Evolutionary conservation across 1,140 invertebrate genomes (phyloP).

Genomic region (Tetramorium simillimum): DNA sequence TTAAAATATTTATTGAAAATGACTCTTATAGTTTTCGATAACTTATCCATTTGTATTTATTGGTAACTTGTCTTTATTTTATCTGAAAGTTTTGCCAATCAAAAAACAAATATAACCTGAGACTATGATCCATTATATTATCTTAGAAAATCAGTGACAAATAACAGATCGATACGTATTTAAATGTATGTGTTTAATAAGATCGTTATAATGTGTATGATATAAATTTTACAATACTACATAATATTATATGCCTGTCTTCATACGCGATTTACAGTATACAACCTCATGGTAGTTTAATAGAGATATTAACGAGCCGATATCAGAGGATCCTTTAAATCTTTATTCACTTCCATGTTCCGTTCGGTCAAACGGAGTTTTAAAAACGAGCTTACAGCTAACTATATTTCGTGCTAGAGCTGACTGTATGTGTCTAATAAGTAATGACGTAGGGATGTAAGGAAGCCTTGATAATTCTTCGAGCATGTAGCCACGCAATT

Average conservation of each 20-base stretch:
- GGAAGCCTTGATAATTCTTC: slow-evolving; percentile 80
- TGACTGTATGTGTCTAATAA: slow-evolving; percentile 56
- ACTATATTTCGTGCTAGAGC: slow-evolving; percentile 1
- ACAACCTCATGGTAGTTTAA: background rate
- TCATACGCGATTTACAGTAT: background rate
- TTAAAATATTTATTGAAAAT: background rate
- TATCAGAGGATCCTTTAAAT: background rate
- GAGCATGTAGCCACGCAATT: slow-evolving; percentile 81
- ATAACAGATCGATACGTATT: no score
- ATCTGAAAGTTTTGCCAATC: no score
- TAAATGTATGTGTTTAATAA: background rate
- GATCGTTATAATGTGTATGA: no score
- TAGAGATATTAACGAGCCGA: slow-evolving; percentile 14
- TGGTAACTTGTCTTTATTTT: background rate
- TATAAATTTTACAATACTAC: background rate
- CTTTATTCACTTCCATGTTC: background rate
- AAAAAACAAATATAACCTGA: no score
- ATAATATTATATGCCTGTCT: background rate
- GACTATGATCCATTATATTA: no score
- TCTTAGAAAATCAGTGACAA: no score
- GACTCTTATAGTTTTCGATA: background rate
- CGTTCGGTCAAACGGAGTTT: slow-evolving; percentile 7
- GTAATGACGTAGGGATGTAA: slow-evolving; percentile 70
- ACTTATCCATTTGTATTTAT: background rate
- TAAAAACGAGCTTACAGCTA: background rate